Base-by-base conservation (phyloP, 2,888 invertebrate genomes). In the Julus scandinavius region DNA sequence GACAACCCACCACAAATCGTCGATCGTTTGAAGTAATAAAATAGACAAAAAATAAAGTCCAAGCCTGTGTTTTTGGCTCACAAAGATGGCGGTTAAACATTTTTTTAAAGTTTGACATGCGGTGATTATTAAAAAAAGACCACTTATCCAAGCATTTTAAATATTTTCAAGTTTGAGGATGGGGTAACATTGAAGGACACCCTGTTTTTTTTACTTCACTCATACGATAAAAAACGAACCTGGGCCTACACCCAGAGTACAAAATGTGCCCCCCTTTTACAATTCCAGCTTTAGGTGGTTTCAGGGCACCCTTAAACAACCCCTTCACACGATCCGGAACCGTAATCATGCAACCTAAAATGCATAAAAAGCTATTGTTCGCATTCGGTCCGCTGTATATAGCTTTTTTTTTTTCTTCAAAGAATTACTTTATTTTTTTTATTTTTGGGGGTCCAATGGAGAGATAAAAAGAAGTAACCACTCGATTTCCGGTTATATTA, bases 241-340 rank as follows among this genome's bases (percentile, higher is more conserved):
- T 38, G 13, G 80, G 38, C 29, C 20, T 80, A 29, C 29, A 29
- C 2, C 54, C 38, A 13, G 20, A 20, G 2, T 63, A 63, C 20
- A 20, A 5, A 20, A 7, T 72, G 20, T 20, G 20, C 38, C 80
- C 38, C 38, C 63, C n/a, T 63, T n/a, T 17, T 13, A 63, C n/a
- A 11, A 38, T 38, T 80, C 20, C 13, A 38, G 20, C 20, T 72
- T 72, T 29, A 29, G 72, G 72, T 9, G 38, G 29, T 38, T 80
- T 38, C 29, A 80, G 80, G 0, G 80, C 38, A 80, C 80, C 80
- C 80, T 38, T 38, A 13, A 72, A 13, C 80, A 80, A 80, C 80
- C 80, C 80, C 80, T 80, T 80, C 80, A 38, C 80, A 38, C 80
- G 80, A 80, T 80, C 80, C 80, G 80, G 80, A 80, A 80, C 80